phyloP scores from a whole-genome alignment of 2,797 vertebrate genomes.

The Triplophysa bombifrons region DNA sequence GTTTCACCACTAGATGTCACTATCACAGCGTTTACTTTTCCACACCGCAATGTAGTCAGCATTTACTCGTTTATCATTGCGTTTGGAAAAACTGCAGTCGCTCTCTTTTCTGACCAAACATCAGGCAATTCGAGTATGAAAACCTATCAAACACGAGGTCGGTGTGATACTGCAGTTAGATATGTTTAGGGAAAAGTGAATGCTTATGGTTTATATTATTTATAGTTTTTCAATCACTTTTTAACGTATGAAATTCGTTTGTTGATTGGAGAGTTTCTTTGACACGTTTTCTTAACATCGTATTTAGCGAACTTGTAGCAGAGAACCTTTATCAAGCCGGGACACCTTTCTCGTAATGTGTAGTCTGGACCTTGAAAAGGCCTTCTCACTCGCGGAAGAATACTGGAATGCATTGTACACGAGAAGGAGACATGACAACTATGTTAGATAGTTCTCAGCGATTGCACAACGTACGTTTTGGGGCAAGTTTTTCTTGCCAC shows the following conservation, averaged over 20 bases:
- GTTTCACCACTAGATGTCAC: constrained; percentile 21
- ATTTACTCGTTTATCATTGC: constrained; percentile 7
- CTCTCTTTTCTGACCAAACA: neutral
- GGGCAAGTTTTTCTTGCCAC: neutral
- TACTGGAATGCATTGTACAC: constrained; percentile 66
- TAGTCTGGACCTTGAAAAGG: constrained; percentile 65
- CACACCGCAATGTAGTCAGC: neutral
- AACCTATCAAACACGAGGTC: neutral
- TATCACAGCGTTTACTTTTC: neutral
- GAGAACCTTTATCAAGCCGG: constrained; percentile 37
- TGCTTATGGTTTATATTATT: neutral
- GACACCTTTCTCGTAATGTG: constrained; percentile 55
- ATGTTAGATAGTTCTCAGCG: constrained; percentile 56
- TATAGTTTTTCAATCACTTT: neutral
- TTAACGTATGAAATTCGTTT: neutral
- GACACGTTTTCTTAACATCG: constrained; percentile 3
- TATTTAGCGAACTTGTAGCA: constrained; percentile 26
- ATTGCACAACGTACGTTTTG: constrained; percentile 39
- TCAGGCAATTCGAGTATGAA: no score
- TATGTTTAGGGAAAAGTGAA: neutral
- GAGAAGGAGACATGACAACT: constrained; percentile 62
- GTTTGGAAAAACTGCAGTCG: neutral
- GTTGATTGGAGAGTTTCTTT: neutral
- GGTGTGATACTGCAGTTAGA: neutral
- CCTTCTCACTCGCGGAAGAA: constrained; percentile 58